These are phyloP conservation scores for Battus philenor DNA, from an alignment of 1,140 invertebrate genomes.

Conservation along the genomic window DNA sequence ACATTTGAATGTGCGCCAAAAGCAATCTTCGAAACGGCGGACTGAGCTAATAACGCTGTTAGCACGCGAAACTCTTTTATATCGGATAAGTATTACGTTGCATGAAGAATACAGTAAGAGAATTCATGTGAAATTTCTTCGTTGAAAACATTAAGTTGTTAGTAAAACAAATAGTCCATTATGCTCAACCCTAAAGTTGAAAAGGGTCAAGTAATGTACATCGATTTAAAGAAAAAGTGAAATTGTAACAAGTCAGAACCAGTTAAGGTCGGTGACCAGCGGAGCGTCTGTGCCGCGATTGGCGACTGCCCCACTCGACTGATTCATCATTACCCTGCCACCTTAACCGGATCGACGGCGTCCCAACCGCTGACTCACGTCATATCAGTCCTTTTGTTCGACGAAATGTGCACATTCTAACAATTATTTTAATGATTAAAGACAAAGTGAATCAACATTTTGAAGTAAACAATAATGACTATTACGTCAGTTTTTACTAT, in stretches of 20 bases:
- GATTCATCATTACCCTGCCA: constrained; percentile 56
- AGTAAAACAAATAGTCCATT: too few species aligned
- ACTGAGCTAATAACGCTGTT: constrained; percentile 8
- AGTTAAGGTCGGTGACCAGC: constrained; percentile 66
- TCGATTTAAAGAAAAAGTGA: constrained; percentile 59
- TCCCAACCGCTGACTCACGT: constrained; percentile 29
- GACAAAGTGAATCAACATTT: constrained; percentile 3
- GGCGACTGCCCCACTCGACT: constrained; percentile 46
- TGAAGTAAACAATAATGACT: background rate
- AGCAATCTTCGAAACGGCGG: constrained; percentile 19
- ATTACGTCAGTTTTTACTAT: too few species aligned
- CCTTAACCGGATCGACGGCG: constrained; percentile 25
- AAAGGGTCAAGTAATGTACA: constrained; percentile 22
- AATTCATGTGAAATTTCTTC: too few species aligned
- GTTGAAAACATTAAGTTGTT: too few species aligned
- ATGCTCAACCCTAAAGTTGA: constrained; percentile 1
- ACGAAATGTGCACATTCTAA: background rate
- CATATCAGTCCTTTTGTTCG: constrained; percentile 16
- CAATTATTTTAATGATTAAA: constrained; percentile 8
- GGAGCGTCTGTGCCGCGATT: constrained; percentile 44
- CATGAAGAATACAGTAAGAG: too few species aligned
- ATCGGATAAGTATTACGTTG: too few species aligned
- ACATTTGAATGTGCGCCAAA: constrained; percentile 36
- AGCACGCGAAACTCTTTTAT: constrained; percentile 2
- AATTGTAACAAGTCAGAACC: constrained; percentile 70